Evolutionary conservation across 2,113 vertebrate species (phyloP).

Genomic region (Hydrolagus affinis): DNA sequence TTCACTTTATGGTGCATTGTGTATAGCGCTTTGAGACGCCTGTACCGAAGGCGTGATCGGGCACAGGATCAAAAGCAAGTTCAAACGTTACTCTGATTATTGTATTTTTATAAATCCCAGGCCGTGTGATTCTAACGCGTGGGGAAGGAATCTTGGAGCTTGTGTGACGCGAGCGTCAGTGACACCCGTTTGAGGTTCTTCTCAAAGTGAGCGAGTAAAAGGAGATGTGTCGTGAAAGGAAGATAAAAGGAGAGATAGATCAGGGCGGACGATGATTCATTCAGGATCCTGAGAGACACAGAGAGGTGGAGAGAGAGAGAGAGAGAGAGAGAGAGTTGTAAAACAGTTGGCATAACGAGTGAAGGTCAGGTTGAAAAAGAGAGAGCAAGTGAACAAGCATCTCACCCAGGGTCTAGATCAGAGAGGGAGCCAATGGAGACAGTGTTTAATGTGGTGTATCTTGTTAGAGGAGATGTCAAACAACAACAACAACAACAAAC

Average conservation of each 20-base stretch:
- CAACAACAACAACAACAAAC: too few relatives aligned
- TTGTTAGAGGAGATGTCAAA: too few relatives aligned
- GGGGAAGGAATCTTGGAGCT: too few relatives aligned
- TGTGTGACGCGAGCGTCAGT: neutral
- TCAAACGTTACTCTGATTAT: too few relatives aligned
- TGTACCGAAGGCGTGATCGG: too few relatives aligned
- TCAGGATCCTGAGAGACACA: neutral
- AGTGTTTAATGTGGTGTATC: neutral
- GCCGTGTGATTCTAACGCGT: too few relatives aligned
- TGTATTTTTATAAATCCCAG: too few relatives aligned
- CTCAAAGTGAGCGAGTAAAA: neutral
- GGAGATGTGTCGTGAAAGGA: neutral
- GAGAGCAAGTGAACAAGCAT: neutral
- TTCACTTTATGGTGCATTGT: too few relatives aligned
- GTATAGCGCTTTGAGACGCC: too few relatives aligned
- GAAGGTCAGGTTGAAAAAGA: neutral
- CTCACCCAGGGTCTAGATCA: neutral
- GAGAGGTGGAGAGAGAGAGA: too few relatives aligned
- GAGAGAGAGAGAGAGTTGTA: neutral
- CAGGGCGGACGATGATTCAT: neutral
- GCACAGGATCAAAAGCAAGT: too few relatives aligned
- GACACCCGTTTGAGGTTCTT: neutral
- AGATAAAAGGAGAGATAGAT: conserved; percentile 5
- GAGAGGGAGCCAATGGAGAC: neutral
- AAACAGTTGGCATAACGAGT: neutral